Evolutionary conservation across 2,888 invertebrate species (phyloP).

Genomic region (Drosophila stalkeri): DNA sequence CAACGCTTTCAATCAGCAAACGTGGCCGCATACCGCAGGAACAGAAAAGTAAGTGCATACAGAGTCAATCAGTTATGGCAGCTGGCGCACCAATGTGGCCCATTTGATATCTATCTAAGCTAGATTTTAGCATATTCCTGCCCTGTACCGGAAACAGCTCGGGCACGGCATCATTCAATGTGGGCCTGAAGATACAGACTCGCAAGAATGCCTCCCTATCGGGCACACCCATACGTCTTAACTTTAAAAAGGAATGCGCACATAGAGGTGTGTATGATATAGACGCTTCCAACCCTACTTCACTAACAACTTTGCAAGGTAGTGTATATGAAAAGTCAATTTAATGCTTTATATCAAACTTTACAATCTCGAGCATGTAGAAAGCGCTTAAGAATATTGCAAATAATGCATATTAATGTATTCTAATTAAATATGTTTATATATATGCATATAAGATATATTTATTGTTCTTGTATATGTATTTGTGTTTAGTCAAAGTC

Average conservation of each 20-base stretch:
- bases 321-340: conserved; percentile 84
- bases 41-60: conserved; percentile 89
- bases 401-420: too few species aligned
- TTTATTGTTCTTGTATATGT: background rate
- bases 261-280: conserved; percentile 93
- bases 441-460: background rate
- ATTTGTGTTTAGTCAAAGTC: conserved; percentile 11
- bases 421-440: background rate
- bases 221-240: conserved; percentile 94
- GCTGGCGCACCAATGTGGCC: conserved; percentile 15
- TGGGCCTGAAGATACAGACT: conserved; percentile 93
- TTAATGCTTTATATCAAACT: conserved; percentile 61
- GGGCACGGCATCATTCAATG: conserved; percentile 94
- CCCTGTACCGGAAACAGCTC: conserved; percentile 95
- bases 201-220: conserved; percentile 92
- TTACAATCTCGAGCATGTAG: conserved; percentile 16
- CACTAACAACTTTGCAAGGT: conserved; percentile 85
- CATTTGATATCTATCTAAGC: conserved; percentile 52
- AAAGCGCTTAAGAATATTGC: conserved; percentile 27
- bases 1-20: conserved; percentile 94
- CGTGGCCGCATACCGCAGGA: conserved; percentile 94
- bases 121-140: conserved; percentile 94
- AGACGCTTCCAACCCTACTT: conserved; percentile 85
- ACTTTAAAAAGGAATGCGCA: conserved; percentile 96
- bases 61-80: conserved; percentile 9